A percentile compares a stretch with the other conserved stretches of the same genome.
Evolutionary conservation across 2,888 invertebrate genomes (phyloP).

Genomic region (Exephanes ischioxanthus): DNA sequence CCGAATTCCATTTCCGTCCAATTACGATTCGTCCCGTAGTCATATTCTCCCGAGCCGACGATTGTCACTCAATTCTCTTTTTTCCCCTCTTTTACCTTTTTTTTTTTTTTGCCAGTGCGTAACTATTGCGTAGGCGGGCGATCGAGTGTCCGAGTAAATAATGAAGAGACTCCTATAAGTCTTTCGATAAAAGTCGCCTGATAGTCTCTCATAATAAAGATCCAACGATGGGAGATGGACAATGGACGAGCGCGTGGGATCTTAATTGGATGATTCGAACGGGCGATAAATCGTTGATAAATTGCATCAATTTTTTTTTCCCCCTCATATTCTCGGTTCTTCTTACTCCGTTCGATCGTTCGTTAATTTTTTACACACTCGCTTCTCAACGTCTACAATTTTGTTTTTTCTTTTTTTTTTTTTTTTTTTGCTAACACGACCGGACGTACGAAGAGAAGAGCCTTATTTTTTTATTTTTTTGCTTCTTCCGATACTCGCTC

Average conservation of each 20-base stretch:
- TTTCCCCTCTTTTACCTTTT: neutral
- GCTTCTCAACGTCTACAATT: neutral
- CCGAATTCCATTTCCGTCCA: conserved; percentile 82
- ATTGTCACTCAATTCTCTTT: conserved; percentile 53
- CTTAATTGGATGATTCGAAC: conserved; percentile 79
- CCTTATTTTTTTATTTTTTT: neutral
- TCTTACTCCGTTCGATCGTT: conserved; percentile 8
- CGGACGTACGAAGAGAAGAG: too few species aligned
- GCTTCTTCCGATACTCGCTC: too few species aligned
- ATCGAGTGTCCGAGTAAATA: conserved; percentile 31
- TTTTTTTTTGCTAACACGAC: neutral
- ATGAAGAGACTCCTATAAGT: conserved; percentile 44
- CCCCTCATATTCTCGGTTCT: neutral
- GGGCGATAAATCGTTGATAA: conserved; percentile 71
- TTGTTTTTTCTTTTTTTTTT: neutral
- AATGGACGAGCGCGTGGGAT: conserved; percentile 74
- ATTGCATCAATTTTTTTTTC: conserved; percentile 52
- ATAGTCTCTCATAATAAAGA: conserved; percentile 47
- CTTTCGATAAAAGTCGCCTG: conserved; percentile 43
- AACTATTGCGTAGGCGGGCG: conserved; percentile 11
- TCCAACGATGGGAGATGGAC: conserved; percentile 59
- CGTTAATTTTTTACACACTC: conserved; percentile 20
- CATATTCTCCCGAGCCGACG: conserved; percentile 12
- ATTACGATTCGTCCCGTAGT: conserved; percentile 79
- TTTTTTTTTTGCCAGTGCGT: neutral